Base-by-base conservation (phyloP, 2,797 vertebrate genomes). In the Enteromius anoplus region DNA sequence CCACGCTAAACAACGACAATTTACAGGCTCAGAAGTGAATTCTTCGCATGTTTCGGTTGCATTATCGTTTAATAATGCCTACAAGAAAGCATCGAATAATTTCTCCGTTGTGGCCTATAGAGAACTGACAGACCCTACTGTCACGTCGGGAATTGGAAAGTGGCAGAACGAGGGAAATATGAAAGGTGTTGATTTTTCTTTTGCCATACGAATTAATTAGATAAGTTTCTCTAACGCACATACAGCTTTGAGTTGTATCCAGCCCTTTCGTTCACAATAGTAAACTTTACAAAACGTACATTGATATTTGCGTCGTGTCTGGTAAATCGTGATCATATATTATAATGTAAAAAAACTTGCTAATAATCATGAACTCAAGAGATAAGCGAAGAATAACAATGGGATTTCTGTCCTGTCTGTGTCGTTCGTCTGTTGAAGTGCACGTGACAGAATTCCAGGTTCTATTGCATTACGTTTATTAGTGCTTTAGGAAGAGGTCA, bases 381-480 rank as follows among this genome's bases (percentile, higher is more conserved):
- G n/a, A 78, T n/a, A 75, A 75, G 47, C 75, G 34, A 68, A 21
- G 23, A 42, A 62, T 70, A 70, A 78, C 75, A 70, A 64, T 70
- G 65, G 12, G 29, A 78, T 71, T 70, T 15, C 53, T 83, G 75
- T 83, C 64, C 29, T 78, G 21, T 69, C 47, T 55, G 32, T 78
- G 73, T 83, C 42, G 80, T 78, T 62, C 23, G n/a, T 15, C 34
- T 40, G 72, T 29, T 66, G 58, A 65, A 73, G 32, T 49, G 29
- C 42, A 83, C 51, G 82, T 83, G 82, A 83, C 75, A 70, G 65
- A 71, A 83, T 78, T 78, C 75, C 75, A 37, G 53, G 37, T 70
- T 83, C 32, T 78, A 83, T 83, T 78, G 40, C 37, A 83, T 83
- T 83, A 71, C 26, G 70, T 78, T 49, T 70, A 71, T 83, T 23